These are phyloP conservation scores for Nilaparvata lugens DNA, from an alignment of 1,140 invertebrate species.

Conservation along the genomic window DNA sequence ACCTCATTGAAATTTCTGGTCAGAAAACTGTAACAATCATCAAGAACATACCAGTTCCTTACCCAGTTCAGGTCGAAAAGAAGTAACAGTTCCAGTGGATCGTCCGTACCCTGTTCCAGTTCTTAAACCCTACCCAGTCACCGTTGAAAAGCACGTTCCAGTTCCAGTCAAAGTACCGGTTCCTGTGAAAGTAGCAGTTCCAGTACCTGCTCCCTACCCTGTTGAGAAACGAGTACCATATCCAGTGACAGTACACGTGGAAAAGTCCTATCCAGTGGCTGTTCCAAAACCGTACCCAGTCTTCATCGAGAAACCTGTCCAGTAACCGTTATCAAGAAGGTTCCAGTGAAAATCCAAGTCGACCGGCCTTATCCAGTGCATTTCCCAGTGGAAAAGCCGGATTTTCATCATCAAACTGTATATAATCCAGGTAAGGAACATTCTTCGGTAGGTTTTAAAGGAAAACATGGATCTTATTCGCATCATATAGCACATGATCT, in stretches of 20 bases:
- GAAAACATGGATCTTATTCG: too few relatives aligned
- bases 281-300: conserved; percentile 40
- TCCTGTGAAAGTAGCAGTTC: conserved; percentile 18
- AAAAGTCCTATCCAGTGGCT: conserved; percentile 36
- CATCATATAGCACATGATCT: too few relatives aligned
- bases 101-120: conserved; percentile 12
- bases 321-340: conserved; percentile 29
- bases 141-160: conserved; percentile 10
- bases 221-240: conserved; percentile 50
- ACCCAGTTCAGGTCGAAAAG: conserved; percentile 37
- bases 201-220: conserved; percentile 32
- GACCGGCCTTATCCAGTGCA: too few relatives aligned
- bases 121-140: conserved; percentile 28
- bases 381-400: too few relatives aligned
- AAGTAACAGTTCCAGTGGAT: conserved; percentile 38
- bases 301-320: conserved; percentile 57
- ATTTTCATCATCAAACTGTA: too few relatives aligned
- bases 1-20: too few relatives aligned
- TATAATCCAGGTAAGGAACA: too few relatives aligned
- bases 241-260: conserved; percentile 43
- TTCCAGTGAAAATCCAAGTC: too few relatives aligned
- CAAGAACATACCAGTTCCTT: conserved; percentile 58
- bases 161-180: conserved; percentile 2
- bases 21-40: conserved; percentile 40
- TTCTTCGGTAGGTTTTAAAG: too few relatives aligned